These are phyloP conservation scores for Leptinotarsa undecemlineata DNA, from an alignment of 1,140 invertebrate species.

Conservation along the genomic window DNA sequence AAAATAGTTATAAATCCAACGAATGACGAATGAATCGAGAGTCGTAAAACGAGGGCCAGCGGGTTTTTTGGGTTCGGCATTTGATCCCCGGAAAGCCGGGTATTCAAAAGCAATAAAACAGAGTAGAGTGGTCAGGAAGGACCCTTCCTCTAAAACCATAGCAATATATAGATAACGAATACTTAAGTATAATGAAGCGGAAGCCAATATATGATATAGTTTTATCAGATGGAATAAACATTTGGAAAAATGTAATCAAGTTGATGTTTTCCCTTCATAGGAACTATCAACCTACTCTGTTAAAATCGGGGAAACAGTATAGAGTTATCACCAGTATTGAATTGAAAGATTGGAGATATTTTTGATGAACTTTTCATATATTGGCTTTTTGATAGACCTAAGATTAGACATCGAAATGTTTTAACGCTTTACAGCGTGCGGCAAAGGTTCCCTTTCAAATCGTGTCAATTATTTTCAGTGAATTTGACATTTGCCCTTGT, in stretches of 20 bases:
- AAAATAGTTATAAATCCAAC: too few relatives aligned
- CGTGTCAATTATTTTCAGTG: constrained; percentile 20
- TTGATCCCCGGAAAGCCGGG: constrained; percentile 50
- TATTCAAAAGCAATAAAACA: constrained; percentile 57
- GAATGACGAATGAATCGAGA: neutral
- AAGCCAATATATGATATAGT: constrained; percentile 23
- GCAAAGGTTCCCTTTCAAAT: constrained; percentile 10
- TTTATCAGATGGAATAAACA: neutral
- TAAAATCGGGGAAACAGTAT: too few relatives aligned
- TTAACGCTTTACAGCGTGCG: constrained; percentile 28
- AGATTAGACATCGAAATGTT: constrained; percentile 39
- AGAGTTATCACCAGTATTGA: too few relatives aligned
- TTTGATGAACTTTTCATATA: neutral
- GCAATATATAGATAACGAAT: constrained; percentile 53
- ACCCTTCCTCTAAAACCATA: constrained; percentile 50
- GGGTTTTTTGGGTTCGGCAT: constrained; percentile 24
- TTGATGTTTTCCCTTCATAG: too few relatives aligned
- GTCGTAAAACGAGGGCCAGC: neutral
- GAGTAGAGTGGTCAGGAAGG: constrained; percentile 47
- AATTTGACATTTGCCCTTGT: too few relatives aligned
- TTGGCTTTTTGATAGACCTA: constrained; percentile 27
- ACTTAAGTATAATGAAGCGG: constrained; percentile 32
- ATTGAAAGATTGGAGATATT: too few relatives aligned
- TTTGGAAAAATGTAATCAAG: too few relatives aligned
- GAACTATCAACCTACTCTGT: too few relatives aligned